A percentile compares a stretch with the other conserved stretches of the same genome.
phyloP scores from a whole-genome alignment of 2,888 invertebrate species.

The Ecliptopera silaceata region DNA sequence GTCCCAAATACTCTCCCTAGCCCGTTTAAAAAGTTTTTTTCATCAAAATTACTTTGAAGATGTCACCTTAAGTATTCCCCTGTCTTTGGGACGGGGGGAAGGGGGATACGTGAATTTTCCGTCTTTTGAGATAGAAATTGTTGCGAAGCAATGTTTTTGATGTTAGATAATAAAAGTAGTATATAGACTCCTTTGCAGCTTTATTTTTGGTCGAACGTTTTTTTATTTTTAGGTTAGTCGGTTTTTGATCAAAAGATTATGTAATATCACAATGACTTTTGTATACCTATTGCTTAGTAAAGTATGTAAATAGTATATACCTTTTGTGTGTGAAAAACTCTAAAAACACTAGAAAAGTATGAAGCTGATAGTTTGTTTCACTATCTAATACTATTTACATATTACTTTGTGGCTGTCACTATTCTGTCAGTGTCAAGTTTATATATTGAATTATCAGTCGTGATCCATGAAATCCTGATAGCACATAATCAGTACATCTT shows the following conservation, averaged over 20 bases:
- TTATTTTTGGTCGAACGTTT: not conserved
- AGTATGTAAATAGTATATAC: no score
- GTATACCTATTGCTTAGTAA: no score
- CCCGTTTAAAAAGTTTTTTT: slow-evolving; percentile 35
- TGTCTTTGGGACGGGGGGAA: slow-evolving; percentile 1
- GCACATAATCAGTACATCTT: no score
- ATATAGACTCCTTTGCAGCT: not conserved
- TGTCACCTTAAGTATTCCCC: slow-evolving; percentile 32
- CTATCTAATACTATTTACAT: no score
- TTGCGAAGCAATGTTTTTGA: slow-evolving; percentile 29
- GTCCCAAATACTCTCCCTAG: slow-evolving; percentile 10
- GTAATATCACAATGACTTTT: no score
- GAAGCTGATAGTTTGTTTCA: no score
- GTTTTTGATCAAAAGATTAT: not conserved
- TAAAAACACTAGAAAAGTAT: no score
- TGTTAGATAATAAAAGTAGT: slow-evolving; percentile 9
- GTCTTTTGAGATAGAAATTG: slow-evolving; percentile 27
- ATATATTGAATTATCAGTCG: no score
- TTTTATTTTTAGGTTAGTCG: not conserved
- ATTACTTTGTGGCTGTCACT: no score
- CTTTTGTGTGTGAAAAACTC: no score
- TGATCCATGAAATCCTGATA: no score
- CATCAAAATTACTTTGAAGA: slow-evolving; percentile 40
- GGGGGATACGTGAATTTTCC: slow-evolving; percentile 1
- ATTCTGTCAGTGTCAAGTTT: no score